Conservation (phyloP, 2,797 vertebrate genomes). For the Spheniscus humboldti region DNA sequence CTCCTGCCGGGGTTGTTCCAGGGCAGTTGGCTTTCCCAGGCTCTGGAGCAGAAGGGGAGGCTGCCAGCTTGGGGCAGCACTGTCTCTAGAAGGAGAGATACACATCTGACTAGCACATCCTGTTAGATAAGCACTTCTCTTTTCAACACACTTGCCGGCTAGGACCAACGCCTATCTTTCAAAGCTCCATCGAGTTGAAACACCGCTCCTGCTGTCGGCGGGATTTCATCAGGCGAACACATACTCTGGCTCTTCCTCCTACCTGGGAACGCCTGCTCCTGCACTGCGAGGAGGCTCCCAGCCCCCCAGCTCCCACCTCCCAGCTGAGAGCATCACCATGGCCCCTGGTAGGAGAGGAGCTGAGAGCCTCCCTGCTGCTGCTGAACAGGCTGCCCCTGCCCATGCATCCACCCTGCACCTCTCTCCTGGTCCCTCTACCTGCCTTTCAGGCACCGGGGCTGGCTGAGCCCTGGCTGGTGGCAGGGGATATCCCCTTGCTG, state of each 20-base stretch:
- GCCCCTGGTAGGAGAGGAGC: background rate
- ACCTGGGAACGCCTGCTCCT: fast-evolving
- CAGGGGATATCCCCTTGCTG: too few species aligned
- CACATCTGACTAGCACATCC: fast-evolving
- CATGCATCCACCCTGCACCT: fast-evolving
- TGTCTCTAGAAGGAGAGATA: background rate
- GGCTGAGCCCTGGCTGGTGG: background rate
- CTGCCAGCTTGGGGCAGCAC: background rate
- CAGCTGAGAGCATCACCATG: background rate
- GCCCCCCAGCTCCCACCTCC: background rate
- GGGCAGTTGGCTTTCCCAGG: background rate
- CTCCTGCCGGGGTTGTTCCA: background rate
- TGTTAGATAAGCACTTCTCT: background rate
- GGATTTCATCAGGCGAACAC: fast-evolving
- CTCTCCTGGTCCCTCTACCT: too few species aligned
- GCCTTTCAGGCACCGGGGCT: fast-evolving
- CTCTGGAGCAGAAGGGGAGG: background rate
- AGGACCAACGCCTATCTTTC: background rate
- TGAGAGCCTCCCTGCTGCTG: background rate
- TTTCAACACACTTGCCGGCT: background rate
- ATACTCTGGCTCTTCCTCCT: background rate
- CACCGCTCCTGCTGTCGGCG: background rate
- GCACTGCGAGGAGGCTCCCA: background rate
- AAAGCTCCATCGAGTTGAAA: background rate
- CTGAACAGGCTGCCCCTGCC: background rate